Percentiles rank a stretch among this genome's conserved stretches.
phyloP scores from a whole-genome alignment of 1,140 invertebrate species.

The Ceratina calcarata region DNA sequence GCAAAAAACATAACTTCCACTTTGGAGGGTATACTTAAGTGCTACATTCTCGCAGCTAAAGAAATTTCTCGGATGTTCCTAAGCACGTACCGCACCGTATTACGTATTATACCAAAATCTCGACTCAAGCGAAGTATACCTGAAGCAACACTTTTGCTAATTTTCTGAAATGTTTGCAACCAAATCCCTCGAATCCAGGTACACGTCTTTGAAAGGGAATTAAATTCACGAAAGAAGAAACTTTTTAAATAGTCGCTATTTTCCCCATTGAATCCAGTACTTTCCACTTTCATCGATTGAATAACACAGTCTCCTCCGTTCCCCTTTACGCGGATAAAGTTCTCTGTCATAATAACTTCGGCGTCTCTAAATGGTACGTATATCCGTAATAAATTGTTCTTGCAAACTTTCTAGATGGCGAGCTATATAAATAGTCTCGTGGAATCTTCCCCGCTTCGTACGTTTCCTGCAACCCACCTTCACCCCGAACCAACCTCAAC shows the following conservation, averaged over 20 bases:
- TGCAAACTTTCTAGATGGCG: slow-evolving; percentile 74
- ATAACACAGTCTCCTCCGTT: slow-evolving; percentile 58
- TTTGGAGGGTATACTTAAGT: slow-evolving; percentile 4
- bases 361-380: slow-evolving; percentile 76
- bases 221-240: not conserved
- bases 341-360: slow-evolving; percentile 77
- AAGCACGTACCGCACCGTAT: not conserved
- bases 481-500: slow-evolving; percentile 29
- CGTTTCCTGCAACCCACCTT: slow-evolving; percentile 36
- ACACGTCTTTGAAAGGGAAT: not conserved
- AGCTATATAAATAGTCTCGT: slow-evolving; percentile 74
- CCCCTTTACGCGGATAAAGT: slow-evolving; percentile 68
- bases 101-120: not conserved
- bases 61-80: not conserved
- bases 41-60: not conserved
- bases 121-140: not conserved
- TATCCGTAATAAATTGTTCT: slow-evolving; percentile 79
- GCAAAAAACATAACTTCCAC: slow-evolving; percentile 37
- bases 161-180: too few species aligned
- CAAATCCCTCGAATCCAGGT: too few species aligned
- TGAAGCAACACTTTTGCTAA: not conserved
- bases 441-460: slow-evolving; percentile 52
- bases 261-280: slow-evolving; percentile 40
- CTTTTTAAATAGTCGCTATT: not conserved
- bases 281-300: slow-evolving; percentile 67